These are phyloP conservation scores for Halocynthia roretzi DNA, from an alignment of 23 tunicate genomes.

Conservation along the genomic window DNA sequence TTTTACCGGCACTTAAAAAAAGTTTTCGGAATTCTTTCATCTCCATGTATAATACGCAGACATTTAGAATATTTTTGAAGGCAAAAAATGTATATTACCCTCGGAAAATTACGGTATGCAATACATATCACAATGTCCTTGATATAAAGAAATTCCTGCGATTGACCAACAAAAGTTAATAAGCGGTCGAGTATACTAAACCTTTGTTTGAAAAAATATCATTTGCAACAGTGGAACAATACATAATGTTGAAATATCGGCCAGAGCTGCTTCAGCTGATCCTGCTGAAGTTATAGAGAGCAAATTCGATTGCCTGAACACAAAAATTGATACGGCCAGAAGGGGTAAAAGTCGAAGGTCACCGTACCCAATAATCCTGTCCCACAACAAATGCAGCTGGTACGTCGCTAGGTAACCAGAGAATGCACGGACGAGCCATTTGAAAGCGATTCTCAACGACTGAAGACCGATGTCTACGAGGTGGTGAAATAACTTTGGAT, in stretches of 20 bases:
- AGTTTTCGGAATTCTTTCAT: too few relatives aligned
- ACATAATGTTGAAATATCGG: slow-evolving; percentile 75
- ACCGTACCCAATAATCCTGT: slow-evolving; percentile 83
- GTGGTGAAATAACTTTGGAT: slow-evolving; percentile 75
- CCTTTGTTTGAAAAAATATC: slow-evolving; percentile 27
- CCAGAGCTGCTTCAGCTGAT: slow-evolving; percentile 65
- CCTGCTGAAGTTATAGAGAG: slow-evolving; percentile 49
- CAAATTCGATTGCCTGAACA: slow-evolving; percentile 77
- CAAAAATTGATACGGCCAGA: slow-evolving; percentile 89
- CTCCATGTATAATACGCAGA: too few relatives aligned
- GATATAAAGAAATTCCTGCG: too few relatives aligned
- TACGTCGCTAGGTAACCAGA: slow-evolving; percentile 89
- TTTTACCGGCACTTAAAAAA: too few relatives aligned
- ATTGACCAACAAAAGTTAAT: too few relatives aligned
- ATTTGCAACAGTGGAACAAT: slow-evolving; percentile 71
- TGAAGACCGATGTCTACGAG: slow-evolving; percentile 79
- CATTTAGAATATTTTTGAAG: too few relatives aligned
- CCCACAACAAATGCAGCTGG: slow-evolving; percentile 93
- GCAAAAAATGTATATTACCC: too few relatives aligned
- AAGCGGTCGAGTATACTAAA: too few relatives aligned
- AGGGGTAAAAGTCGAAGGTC: slow-evolving; percentile 62
- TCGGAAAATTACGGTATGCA: too few relatives aligned
- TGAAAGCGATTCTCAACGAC: slow-evolving; percentile 90
- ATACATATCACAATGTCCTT: too few relatives aligned
- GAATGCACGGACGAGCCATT: slow-evolving; percentile 94